Conservation (phyloP, 2,113 vertebrate genomes). For the Tyrannus savana region DNA sequence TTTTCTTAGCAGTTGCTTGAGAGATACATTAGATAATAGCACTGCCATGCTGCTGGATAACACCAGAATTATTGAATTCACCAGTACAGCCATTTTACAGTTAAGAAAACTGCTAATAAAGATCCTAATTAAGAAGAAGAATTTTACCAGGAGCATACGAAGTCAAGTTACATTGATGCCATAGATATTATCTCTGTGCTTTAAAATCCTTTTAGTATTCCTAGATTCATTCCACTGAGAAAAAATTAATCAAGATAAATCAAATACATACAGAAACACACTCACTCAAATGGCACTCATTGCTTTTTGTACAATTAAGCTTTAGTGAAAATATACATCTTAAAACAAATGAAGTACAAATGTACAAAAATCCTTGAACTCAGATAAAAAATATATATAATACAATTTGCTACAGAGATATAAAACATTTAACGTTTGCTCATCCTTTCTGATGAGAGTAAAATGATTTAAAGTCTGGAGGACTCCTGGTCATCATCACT, state of each 20-base stretch:
- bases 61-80: neutral
- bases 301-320: conserved; percentile 88
- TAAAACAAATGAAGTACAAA: conserved; percentile 89
- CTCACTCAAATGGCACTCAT: conserved; percentile 83
- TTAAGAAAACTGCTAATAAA: conserved; percentile 14
- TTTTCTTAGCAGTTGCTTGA: neutral
- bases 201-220: conserved; percentile 37
- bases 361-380: conserved; percentile 86
- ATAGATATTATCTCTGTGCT: conserved; percentile 27
- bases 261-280: conserved; percentile 72
- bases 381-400: conserved; percentile 84
- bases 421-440: conserved; percentile 72
- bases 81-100: neutral
- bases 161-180: conserved; percentile 2
- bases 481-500: conserved; percentile 82
- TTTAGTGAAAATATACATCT: conserved; percentile 95
- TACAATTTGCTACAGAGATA: conserved; percentile 87
- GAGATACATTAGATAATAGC: neutral
- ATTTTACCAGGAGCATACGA: conserved; percentile 17
- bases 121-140: neutral
- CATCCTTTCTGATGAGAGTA: conserved; percentile 74
- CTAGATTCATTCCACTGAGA: neutral
- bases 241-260: conserved; percentile 17
- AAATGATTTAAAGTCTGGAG: conserved; percentile 80
- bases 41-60: neutral